These are phyloP conservation scores for Guaruba guarouba DNA, from an alignment of 2,113 vertebrate species.

Conservation along the genomic window DNA sequence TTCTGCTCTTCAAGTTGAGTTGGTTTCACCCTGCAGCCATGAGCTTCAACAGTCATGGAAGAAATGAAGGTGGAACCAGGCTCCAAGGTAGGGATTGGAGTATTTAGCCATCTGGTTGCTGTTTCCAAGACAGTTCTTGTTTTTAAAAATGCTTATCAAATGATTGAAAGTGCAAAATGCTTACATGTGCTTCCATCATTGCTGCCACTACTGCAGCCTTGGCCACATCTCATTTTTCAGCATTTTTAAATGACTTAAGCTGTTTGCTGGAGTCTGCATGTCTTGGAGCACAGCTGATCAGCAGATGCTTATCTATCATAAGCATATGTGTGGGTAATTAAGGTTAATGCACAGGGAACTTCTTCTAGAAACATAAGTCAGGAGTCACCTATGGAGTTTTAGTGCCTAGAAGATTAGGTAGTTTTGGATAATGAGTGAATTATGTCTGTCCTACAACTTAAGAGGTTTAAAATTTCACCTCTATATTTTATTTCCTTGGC, in stretches of 20 bases:
- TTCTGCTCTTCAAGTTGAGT: not conserved
- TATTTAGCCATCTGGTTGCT: not conserved
- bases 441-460: not conserved
- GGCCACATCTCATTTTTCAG: not conserved
- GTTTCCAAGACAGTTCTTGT: not conserved
- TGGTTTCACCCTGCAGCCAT: not conserved
- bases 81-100: not conserved
- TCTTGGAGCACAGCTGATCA: constrained; percentile 17
- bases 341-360: not conserved
- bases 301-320: not conserved
- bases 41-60: not conserved
- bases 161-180: not conserved
- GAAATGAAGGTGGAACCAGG: not conserved
- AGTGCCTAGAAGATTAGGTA: not conserved
- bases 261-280: not conserved
- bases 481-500: not conserved
- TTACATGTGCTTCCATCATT: not conserved
- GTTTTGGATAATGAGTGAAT: not conserved
- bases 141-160: not conserved
- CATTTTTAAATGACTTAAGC: not conserved
- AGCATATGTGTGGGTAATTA: not conserved
- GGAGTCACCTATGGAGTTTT: not conserved
- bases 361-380: not conserved
- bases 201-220: not conserved
- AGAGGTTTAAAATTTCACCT: constrained; percentile 16